phyloP scores from a whole-genome alignment of 2,797 vertebrate genomes.

The Neomorphus geoffroyi region DNA sequence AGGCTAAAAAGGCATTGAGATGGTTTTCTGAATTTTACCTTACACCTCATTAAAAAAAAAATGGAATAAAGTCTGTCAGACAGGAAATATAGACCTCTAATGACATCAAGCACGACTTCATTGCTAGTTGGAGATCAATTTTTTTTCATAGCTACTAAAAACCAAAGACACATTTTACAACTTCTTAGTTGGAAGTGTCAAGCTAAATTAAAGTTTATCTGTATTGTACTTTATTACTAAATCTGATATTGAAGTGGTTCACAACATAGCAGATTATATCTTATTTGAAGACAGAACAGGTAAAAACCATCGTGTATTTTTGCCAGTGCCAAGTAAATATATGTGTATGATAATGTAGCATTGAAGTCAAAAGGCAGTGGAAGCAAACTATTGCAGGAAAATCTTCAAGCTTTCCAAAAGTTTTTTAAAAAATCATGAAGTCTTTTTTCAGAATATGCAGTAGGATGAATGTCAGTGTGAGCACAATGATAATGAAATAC shows the following conservation, averaged over 20 bases:
- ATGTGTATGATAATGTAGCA: not conserved
- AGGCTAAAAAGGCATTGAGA: not conserved
- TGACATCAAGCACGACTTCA: not conserved
- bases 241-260: not conserved
- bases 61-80: slow-evolving; percentile 12
- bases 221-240: not conserved
- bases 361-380: not conserved
- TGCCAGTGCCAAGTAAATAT: not conserved
- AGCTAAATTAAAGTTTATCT: slow-evolving; percentile 42
- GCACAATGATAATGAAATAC: not conserved
- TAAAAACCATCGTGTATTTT: not conserved
- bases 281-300: not conserved
- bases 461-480: not conserved
- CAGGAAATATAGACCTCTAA: slow-evolving; percentile 36
- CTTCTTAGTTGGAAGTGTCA: slow-evolving; percentile 22
- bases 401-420: not conserved
- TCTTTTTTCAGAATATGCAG: not conserved
- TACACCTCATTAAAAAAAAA: not conserved
- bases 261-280: not conserved
- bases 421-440: not conserved
- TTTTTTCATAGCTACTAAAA: slow-evolving; percentile 43
- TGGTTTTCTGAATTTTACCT: slow-evolving; percentile 1
- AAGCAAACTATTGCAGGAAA: not conserved
- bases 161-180: slow-evolving; percentile 51
- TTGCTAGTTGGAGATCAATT: not conserved